Evolutionary conservation across 2,888 invertebrate species (phyloP).

Genomic region (Junonia oenone): DNA sequence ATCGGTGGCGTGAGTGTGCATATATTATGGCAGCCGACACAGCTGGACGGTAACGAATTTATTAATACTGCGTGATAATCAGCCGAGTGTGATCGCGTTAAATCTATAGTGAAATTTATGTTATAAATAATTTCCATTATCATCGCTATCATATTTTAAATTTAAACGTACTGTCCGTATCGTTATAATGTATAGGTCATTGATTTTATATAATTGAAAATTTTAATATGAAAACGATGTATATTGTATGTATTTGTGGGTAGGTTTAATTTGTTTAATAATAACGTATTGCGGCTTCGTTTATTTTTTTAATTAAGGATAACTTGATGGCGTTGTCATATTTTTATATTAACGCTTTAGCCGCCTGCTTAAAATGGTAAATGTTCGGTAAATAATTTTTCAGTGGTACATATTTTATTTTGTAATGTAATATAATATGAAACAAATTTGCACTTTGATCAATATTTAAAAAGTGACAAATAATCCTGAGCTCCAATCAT

Average conservation of each 20-base stretch:
- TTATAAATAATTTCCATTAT: constrained; percentile 24
- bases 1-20: constrained; percentile 34
- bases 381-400: no score
- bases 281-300: not conserved
- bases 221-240: not conserved
- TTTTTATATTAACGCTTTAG: not conserved
- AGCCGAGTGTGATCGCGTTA: constrained; percentile 24
- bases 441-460: no score
- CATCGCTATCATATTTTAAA: constrained; percentile 21
- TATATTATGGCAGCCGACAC: constrained; percentile 29
- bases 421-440: not conserved
- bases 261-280: not conserved
- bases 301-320: not conserved
- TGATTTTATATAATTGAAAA: constrained; percentile 5
- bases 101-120: constrained; percentile 25
- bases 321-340: not conserved
- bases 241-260: not conserved
- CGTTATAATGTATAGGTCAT: constrained; percentile 10
- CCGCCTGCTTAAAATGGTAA: not conserved
- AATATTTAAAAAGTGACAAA: no score
- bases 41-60: constrained; percentile 29
- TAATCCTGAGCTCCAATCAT: no score
- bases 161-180: constrained; percentile 11
- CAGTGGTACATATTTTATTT: not conserved
- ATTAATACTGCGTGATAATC: constrained; percentile 33